Percentiles rank a stretch among this genome's conserved stretches.
phyloP scores from a whole-genome alignment of 2,113 vertebrate genomes.

The Tylochromis polylepis region DNA sequence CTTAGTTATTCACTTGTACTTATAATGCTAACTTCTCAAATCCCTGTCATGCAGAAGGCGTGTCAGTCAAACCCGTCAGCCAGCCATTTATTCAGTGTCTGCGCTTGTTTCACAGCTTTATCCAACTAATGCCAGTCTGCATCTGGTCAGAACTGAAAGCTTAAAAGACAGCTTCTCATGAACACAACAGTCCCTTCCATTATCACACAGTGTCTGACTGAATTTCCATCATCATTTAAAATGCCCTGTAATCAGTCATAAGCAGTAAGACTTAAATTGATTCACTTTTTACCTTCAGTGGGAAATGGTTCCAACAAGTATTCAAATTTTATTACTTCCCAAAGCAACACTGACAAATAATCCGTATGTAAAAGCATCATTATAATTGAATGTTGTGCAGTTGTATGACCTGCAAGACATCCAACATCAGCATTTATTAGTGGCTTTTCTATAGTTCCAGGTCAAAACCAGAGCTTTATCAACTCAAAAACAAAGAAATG shows the following conservation, averaged over 20 bases:
- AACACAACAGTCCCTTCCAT: neutral
- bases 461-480: neutral
- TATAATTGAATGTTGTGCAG: neutral
- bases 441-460: neutral
- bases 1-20: neutral
- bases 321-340: neutral
- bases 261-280: neutral
- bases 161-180: neutral
- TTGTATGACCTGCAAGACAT: neutral
- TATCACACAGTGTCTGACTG: neutral
- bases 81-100: neutral
- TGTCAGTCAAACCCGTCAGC: neutral
- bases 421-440: neutral
- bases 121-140: neutral
- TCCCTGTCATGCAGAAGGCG: neutral
- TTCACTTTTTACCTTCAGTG: neutral
- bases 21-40: neutral
- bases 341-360: neutral
- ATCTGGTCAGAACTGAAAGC: neutral
- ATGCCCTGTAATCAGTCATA: neutral
- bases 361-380: neutral
- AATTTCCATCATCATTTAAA: conserved; percentile 15
- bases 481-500: neutral
- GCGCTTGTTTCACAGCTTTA: neutral
- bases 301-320: neutral